phyloP scores from a whole-genome alignment of 2,113 vertebrate genomes.

The Varanus komodoensis region DNA sequence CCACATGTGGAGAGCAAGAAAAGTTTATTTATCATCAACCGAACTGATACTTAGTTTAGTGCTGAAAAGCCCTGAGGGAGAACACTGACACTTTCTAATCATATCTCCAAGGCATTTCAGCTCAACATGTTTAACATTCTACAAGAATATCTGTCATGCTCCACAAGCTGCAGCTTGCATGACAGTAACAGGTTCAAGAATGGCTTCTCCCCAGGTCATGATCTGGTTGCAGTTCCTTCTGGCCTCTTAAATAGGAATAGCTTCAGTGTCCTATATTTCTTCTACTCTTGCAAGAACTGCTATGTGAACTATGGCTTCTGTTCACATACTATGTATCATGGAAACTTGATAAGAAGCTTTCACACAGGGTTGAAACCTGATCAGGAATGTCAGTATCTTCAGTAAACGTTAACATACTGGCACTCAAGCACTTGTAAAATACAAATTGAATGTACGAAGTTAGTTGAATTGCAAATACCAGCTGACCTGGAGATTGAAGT shows the following conservation, averaged over 20 bases:
- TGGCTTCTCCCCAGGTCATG: slow-evolving; percentile 65
- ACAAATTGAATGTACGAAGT: not conserved
- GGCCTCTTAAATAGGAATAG: slow-evolving; percentile 53
- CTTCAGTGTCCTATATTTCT: slow-evolving; percentile 22
- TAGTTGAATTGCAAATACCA: not conserved
- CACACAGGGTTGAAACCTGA: not conserved
- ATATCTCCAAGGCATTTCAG: slow-evolving; percentile 71
- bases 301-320: not conserved
- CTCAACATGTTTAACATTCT: slow-evolving; percentile 73
- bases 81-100: slow-evolving; percentile 73
- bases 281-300: slow-evolving; percentile 38
- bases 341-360: not conserved
- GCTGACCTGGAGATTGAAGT: not conserved
- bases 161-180: slow-evolving; percentile 71
- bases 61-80: slow-evolving; percentile 62
- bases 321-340: not conserved
- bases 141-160: slow-evolving; percentile 71
- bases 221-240: slow-evolving; percentile 66
- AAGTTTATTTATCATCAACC: slow-evolving; percentile 61
- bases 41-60: slow-evolving; percentile 65
- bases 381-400: slow-evolving; percentile 5
- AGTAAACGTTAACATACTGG: not conserved
- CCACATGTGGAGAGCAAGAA: slow-evolving; percentile 58
- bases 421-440: not conserved
- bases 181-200: slow-evolving; percentile 78